phyloP scores from a whole-genome alignment of 2,113 vertebrate genomes.

The Phrynosoma blainvillii region DNA sequence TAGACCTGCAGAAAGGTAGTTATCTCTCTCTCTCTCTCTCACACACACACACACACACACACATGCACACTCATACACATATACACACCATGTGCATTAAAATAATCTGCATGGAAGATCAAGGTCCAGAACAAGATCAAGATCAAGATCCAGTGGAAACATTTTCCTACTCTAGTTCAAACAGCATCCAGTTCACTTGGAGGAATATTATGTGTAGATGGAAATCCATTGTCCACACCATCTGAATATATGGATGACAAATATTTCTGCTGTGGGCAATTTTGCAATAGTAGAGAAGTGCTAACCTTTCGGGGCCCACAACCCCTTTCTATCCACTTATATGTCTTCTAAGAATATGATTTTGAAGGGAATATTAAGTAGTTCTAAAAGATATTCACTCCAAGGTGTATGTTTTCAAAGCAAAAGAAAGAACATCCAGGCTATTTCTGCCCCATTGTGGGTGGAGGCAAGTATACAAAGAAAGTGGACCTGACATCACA shows the following conservation, averaged over 20 bases:
- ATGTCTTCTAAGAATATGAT: background rate
- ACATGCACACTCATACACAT: no score
- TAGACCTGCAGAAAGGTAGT: background rate
- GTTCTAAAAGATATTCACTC: background rate
- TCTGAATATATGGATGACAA: background rate
- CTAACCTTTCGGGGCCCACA: background rate
- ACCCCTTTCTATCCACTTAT: background rate
- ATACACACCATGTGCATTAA: no score
- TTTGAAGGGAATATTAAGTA: no score
- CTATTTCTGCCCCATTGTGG: background rate
- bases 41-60: no score
- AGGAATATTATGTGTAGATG: background rate
- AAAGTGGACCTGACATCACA: background rate
- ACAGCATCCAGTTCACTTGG: background rate
- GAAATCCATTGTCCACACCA: background rate
- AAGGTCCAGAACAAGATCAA: no score
- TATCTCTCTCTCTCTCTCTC: no score
- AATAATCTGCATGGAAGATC: no score
- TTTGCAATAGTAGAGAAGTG: background rate
- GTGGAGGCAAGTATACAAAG: background rate
- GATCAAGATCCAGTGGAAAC: background rate
- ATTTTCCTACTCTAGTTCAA: background rate
- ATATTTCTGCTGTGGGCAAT: background rate
- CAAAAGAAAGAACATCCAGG: background rate
- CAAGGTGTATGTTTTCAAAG: background rate